These are phyloP conservation scores for Morbakka virulenta DNA, from an alignment of 30 jellyfish, hydroid and myxozoan species.

Conservation along the genomic window DNA sequence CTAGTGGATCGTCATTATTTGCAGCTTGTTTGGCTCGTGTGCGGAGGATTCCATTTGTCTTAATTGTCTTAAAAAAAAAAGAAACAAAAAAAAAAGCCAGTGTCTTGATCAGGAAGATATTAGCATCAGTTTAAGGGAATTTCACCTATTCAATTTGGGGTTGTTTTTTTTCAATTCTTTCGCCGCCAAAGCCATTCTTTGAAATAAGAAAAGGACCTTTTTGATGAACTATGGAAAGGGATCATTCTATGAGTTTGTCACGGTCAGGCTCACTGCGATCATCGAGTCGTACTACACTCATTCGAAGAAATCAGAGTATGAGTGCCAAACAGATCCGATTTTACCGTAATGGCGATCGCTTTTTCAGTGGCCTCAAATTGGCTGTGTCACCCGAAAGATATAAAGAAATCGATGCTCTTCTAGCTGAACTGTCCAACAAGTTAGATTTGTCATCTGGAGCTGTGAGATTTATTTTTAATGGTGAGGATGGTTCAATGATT, in stretches of 20 bases:
- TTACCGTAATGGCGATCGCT: constrained; percentile 91
- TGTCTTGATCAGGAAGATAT: no score
- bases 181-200: no score
- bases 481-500: constrained; percentile 84
- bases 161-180: background rate
- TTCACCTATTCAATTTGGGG: background rate
- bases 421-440: constrained; percentile 86
- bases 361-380: constrained; percentile 83
- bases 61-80: no score
- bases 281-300: constrained; percentile 80
- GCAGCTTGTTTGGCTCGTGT: no score
- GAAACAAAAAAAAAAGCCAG: no score
- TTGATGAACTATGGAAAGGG: background rate
- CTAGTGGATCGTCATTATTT: no score
- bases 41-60: no score
- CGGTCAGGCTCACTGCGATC: constrained; percentile 82
- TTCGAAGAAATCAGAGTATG: constrained; percentile 89
- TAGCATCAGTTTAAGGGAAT: background rate
- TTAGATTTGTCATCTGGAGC: constrained; percentile 92
- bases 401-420: constrained; percentile 83
- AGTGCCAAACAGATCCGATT: constrained; percentile 94
- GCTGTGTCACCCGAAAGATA: constrained; percentile 93
- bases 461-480: constrained; percentile 84
- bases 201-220: no score
- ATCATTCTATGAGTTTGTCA: constrained; percentile 10